phyloP scores from a whole-genome alignment of 2,113 vertebrate genomes.

The Leucosticte australis region DNA sequence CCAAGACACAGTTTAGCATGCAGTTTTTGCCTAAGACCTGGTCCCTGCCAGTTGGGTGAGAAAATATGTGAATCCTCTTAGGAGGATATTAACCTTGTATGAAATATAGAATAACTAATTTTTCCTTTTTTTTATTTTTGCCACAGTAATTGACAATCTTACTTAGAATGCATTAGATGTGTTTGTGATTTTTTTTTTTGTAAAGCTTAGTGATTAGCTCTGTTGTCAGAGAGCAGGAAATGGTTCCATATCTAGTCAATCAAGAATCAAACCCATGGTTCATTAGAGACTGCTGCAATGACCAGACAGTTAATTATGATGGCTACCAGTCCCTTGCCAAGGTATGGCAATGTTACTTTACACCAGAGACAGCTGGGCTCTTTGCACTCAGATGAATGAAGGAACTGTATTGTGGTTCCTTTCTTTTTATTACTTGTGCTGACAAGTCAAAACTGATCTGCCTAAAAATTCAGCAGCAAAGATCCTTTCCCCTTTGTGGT shows the following conservation, averaged over 20 bases:
- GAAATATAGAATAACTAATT: not conserved
- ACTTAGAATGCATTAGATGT: not conserved
- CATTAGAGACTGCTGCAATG: fast-evolving
- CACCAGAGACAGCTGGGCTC: not conserved
- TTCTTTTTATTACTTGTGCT: not conserved
- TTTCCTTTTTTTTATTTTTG: fast-evolving
- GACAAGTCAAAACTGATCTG: not conserved
- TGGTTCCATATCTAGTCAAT: fast-evolving
- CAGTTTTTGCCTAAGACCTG: not conserved
- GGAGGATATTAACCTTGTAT: fast-evolving
- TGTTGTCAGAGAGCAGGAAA: not conserved
- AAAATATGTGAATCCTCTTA: not conserved
- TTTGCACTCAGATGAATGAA: not conserved
- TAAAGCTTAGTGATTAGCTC: not conserved
- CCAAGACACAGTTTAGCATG: not conserved
- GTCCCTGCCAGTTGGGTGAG: not conserved
- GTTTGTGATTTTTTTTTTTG: not conserved
- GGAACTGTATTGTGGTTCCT: not conserved
- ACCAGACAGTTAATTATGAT: not conserved
- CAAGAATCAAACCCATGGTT: not conserved
- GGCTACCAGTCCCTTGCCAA: fast-evolving
- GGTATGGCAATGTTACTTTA: not conserved
- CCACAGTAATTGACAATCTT: not conserved
- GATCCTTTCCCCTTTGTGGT: not conserved
- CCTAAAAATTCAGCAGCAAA: not conserved